Evolutionary conservation across 2,113 vertebrate species (phyloP).

Genomic region (Crotalus horridus): DNA sequence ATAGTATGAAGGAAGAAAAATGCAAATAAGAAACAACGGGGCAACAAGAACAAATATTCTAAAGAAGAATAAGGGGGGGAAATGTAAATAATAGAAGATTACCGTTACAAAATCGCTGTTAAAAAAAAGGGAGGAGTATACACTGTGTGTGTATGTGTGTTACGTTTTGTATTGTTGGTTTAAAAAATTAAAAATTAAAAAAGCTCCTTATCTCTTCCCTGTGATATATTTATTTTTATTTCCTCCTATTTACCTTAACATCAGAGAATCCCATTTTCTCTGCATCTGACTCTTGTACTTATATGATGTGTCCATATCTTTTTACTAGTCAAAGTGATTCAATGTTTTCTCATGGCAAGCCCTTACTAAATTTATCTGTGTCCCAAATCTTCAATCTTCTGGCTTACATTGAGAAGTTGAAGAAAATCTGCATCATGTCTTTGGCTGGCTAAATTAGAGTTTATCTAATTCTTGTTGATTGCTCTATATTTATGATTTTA

Average conservation of each 20-base stretch:
- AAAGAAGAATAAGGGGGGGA: too few species aligned
- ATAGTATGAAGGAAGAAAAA: too few species aligned
- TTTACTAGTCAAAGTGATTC: neutral
- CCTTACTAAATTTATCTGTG: neutral
- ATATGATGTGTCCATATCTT: neutral
- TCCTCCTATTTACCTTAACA: neutral
- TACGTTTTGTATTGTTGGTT: too few species aligned
- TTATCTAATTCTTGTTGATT: too few species aligned
- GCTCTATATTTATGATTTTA: too few species aligned
- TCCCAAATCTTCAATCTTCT: neutral
- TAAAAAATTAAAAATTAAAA: neutral
- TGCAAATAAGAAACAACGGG: too few species aligned
- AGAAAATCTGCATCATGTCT: neutral
- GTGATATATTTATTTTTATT: neutral
- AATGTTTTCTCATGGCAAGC: neutral
- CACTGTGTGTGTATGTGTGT: too few species aligned
- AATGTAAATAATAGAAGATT: too few species aligned
- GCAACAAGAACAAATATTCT: too few species aligned
- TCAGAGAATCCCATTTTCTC: neutral
- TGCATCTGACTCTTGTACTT: neutral
- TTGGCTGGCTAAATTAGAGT: neutral
- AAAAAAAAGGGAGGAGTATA: too few species aligned
- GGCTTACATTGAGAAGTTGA: neutral
- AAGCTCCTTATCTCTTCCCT: neutral
- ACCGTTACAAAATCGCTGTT: too few species aligned